Evolutionary conservation across 2,113 vertebrate species (phyloP), one percentile per base, ranked within the genome.

Genomic region (Meriones unguiculatus): DNA sequence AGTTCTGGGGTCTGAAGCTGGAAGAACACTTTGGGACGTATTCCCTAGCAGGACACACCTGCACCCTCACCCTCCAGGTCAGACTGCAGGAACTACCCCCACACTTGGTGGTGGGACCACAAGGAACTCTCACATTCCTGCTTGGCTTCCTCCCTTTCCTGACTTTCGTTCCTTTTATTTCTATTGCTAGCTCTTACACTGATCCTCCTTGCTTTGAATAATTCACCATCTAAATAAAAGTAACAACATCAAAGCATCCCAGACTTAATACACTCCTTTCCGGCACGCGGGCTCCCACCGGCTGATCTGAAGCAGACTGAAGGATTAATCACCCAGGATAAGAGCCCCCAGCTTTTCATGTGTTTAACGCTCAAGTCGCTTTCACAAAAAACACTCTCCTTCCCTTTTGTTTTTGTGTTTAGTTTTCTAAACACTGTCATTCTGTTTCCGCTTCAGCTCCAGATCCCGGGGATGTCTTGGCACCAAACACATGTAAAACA

Each of bases 351-450:
- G 95, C 72, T 96, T 97, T 95, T 96, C 81, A 92, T 95, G 87
- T 2, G 28, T 96, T 98, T 96, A 97, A 96, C 35, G 92, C 75
- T 97, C 94, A 97, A 97, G 96, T 97, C 82, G 87, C 92, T 97
- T 96, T 91, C 94, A 97, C 84, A 52, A 84, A 96, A 87, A 94
- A n/a, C 50, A 86, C 46, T 97, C 86, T 95, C 82, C 73, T 96
- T 96, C 82, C 41, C 92, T 97, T 97, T 98, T 98, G 97, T 97
- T 98, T 98, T 95, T 96, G 87, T 95, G 92, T 97, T 97, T 95
- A 94, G 97, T 98, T 97, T 97, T 97, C 89, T 98, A 98, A 98
- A 98, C 95, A 98, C 92, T 98, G 97, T 98, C 98, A 98, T 98
- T 98, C 96, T 98, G 97, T 98, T 98, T 97, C 97, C 85, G 96